Base-by-base conservation (phyloP, 1,140 invertebrate species). In the Diorhabda elongata region DNA sequence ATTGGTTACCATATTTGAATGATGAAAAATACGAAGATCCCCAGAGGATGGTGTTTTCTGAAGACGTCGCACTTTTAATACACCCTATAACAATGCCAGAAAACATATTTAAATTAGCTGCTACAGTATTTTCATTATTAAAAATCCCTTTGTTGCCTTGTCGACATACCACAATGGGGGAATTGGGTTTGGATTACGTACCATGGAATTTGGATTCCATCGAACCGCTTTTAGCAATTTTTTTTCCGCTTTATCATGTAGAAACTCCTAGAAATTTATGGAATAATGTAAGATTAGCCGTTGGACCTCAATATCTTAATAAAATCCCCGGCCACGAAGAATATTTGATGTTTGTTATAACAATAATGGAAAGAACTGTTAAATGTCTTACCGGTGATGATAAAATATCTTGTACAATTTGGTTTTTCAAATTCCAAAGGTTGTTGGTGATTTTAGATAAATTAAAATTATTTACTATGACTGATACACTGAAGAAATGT, bases 21-120 rank as follows among this genome's bases (percentile, higher is more conserved):
- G 61, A 79, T 77, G 70, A 75, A 45, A 69, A 75, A 5, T 79
- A 77, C 71, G 78, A 78, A 71, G 78, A 79, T 72, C 78, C 78
- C 3, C 86, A 88, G 73, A 82, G 89, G 70, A 81, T 86, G 44
- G 83, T 91, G 42, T 85, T 87, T 62, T 80, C 83, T 26, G 85
- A 88, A 74, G 89, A 91, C 76, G 84, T 90, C 3, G 82, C 83
- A 3, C 85, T 87, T 71, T 85, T 88, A 64, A 84, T 89, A 56
- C 87, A 89, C 80, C 88, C 89, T 3, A 79, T 90, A 57, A 82
- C 87, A 47, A 81, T 80, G n/a, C 76, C 74, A 26, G 76, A 82
- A 6, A 85, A 86, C 56, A 83, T 82, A 4, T 83, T 88, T 73
- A 79, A 82, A 69, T 74, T 90, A 65, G 81, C 84, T 1, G 78